A percentile compares a stretch with the other conserved stretches of the same genome.
These are phyloP conservation scores for Tonatia bakeri DNA, from an alignment of 2,113 vertebrate genomes.

Conservation along the genomic window DNA sequence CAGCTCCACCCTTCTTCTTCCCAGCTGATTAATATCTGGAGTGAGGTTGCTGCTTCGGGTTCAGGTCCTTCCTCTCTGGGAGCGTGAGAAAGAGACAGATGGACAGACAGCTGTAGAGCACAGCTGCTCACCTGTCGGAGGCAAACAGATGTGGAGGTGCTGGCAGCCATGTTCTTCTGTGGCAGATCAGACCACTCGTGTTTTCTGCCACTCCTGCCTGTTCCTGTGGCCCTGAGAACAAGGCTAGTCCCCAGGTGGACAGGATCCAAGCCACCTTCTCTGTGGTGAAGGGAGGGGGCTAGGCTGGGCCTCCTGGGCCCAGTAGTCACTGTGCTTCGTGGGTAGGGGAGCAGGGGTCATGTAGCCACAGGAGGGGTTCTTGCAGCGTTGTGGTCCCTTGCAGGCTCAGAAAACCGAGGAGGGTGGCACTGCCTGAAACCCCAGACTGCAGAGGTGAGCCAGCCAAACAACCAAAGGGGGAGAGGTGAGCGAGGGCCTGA, in stretches of 20 bases:
- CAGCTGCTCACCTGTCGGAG: conserved; percentile 64
- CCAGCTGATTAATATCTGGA: neutral
- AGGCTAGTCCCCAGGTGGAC: neutral
- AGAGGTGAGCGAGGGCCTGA: neutral
- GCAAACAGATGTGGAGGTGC: neutral
- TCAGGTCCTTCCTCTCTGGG: neutral
- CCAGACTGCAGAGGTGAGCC: fast-evolving
- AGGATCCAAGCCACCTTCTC: no score
- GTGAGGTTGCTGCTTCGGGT: neutral
- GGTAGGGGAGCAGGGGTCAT: neutral
- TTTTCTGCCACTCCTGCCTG: neutral
- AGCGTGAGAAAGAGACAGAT: conserved; percentile 25
- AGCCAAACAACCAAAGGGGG: neutral
- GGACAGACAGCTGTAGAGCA: conserved; percentile 56
- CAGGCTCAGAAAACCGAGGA: neutral
- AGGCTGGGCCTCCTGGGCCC: neutral
- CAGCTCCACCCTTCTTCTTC: neutral
- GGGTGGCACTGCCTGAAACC: neutral
- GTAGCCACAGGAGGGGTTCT: neutral
- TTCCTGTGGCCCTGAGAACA: neutral
- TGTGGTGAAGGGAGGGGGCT: no score
- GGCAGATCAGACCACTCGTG: neutral
- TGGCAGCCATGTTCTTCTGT: neutral
- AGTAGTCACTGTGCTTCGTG: fast-evolving
- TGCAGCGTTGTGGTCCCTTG: neutral